These are phyloP conservation scores for Neria commutata DNA, from an alignment of 2,888 invertebrate species.

Conservation along the genomic window DNA sequence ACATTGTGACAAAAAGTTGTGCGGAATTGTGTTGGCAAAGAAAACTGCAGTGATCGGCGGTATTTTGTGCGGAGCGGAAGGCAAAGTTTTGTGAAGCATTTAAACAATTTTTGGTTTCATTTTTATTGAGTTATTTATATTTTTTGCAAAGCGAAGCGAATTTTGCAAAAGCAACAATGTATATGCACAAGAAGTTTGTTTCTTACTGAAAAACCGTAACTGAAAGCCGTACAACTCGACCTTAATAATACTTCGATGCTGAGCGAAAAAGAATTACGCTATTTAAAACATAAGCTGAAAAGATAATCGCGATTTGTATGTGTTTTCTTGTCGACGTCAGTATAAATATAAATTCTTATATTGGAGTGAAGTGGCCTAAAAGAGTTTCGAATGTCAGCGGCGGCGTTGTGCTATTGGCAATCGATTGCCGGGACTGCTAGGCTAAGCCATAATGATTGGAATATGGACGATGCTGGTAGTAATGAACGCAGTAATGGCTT, in stretches of 20 bases:
- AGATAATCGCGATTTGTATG: too few species aligned
- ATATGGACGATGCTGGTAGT: slow-evolving; percentile 30
- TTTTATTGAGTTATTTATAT: not conserved
- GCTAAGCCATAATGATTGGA: slow-evolving; percentile 33
- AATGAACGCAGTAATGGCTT: slow-evolving; percentile 5
- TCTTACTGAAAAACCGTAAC: too few species aligned
- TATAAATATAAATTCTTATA: too few species aligned
- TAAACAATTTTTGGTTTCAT: not conserved
- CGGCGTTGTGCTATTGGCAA: slow-evolving; percentile 39
- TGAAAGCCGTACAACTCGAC: too few species aligned
- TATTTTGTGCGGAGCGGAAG: slow-evolving; percentile 26
- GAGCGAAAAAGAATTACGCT: too few species aligned
- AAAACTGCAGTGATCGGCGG: slow-evolving; percentile 26
- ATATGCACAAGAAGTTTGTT: too few species aligned
- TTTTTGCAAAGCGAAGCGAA: not conserved
- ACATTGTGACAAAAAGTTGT: not conserved
- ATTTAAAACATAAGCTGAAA: too few species aligned
- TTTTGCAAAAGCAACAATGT: not conserved
- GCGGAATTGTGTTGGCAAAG: not conserved
- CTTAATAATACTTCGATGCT: not conserved
- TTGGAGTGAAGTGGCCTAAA: slow-evolving; percentile 7
- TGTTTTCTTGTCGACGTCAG: too few species aligned
- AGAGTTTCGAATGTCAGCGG: slow-evolving; percentile 38
- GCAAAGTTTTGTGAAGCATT: not conserved
- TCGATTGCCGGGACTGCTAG: slow-evolving; percentile 27